Percentiles rank a stretch among this genome's conserved stretches.
Conservation (phyloP, 2,113 vertebrate species). For the Andinoacara biseriatus region DNA sequence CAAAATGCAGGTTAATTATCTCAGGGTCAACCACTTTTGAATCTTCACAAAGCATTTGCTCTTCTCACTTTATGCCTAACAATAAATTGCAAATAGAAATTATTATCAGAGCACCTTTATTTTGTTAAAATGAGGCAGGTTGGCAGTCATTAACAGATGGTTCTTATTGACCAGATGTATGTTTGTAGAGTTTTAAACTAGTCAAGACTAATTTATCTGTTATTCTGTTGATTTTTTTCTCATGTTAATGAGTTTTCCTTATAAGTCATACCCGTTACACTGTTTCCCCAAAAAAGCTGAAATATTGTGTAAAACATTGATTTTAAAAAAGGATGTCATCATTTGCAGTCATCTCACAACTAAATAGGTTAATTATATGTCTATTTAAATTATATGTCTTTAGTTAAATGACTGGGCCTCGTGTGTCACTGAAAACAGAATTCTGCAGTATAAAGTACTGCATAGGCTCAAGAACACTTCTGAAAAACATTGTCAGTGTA, state of each 20-base stretch:
- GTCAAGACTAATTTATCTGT: neutral
- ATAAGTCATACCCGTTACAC: neutral
- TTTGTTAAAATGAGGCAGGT: conserved; percentile 52
- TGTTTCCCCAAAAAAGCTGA: neutral
- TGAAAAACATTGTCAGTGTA: no score
- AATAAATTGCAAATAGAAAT: conserved; percentile 76
- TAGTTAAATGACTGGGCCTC: no score
- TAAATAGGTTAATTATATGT: neutral
- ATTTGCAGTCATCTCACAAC: neutral
- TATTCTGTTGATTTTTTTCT: neutral
- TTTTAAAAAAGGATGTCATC: neutral
- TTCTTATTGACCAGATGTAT: conserved; percentile 3
- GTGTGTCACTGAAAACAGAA: no score
- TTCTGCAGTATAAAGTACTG: no score
- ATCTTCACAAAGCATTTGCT: conserved; percentile 72
- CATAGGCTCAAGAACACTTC: no score
- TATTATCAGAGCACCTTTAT: conserved; percentile 60
- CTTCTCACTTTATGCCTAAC: conserved; percentile 69
- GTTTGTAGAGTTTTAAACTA: conserved; percentile 28
- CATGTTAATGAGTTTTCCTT: neutral
- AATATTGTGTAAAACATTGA: neutral
- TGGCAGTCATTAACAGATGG: conserved; percentile 8
- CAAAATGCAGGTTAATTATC: conserved; percentile 86
- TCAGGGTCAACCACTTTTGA: conserved; percentile 77
- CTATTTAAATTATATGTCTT: no score